Evolutionary conservation across 2,113 vertebrate species (phyloP).

Genomic region (Empidonax alnorum): DNA sequence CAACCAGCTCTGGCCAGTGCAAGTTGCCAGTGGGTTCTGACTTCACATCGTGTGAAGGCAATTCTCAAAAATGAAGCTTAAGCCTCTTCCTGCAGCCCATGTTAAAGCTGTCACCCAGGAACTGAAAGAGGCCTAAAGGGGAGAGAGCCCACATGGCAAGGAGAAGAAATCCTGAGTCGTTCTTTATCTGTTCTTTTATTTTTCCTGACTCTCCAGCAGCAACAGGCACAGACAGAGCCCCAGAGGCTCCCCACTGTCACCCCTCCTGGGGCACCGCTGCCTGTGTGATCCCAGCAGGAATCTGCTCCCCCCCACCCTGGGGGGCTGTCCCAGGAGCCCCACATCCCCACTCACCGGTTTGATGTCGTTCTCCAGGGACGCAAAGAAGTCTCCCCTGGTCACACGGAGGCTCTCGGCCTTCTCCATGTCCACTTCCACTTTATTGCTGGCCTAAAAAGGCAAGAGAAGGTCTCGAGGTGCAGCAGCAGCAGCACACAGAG

Average conservation of each 20-base stretch:
- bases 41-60: not conserved
- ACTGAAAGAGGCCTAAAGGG: not conserved
- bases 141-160: accelerated
- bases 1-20: not conserved
- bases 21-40: not conserved
- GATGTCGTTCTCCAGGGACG: constrained; percentile 93
- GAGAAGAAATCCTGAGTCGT: not conserved
- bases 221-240: not conserved
- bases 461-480: not conserved
- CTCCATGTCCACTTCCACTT: constrained; percentile 95
- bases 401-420: constrained; percentile 91
- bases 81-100: not conserved
- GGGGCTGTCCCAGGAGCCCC: not conserved
- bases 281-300: not conserved
- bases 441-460: constrained; percentile 87
- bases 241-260: not conserved
- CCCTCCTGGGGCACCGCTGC: accelerated
- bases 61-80: not conserved
- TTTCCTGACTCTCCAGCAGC: not conserved
- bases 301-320: not conserved
- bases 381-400: constrained; percentile 87
- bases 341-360: constrained; percentile 86
- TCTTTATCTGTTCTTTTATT: not conserved
- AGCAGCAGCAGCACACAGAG: not conserved
- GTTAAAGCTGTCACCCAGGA: not conserved